Percentiles rank a stretch among this genome's conserved stretches.
These are phyloP conservation scores for Molossus molossus DNA, from an alignment of 2,797 vertebrate genomes.

Conservation along the genomic window DNA sequence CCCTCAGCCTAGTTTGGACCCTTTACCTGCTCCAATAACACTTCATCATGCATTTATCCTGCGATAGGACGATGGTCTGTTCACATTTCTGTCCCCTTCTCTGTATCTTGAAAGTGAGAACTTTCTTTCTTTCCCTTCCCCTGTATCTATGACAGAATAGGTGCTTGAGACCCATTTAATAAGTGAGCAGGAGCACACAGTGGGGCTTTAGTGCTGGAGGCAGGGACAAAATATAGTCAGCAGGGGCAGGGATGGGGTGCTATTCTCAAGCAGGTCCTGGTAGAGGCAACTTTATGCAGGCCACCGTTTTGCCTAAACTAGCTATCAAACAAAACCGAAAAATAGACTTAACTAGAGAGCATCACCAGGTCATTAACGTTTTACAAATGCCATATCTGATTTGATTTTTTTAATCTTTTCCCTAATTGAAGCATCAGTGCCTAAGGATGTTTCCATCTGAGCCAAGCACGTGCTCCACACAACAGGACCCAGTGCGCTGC, in stretches of 20 bases:
- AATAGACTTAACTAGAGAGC: background rate
- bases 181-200: background rate
- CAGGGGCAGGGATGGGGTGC: background rate
- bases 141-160: background rate
- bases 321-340: conserved; percentile 3
- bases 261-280: background rate
- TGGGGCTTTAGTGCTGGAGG: background rate
- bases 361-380: conserved; percentile 23
- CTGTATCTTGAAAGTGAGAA: background rate
- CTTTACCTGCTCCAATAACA: background rate
- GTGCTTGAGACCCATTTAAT: background rate
- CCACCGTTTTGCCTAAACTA: background rate
- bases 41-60: background rate
- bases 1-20: background rate
- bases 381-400: conserved; percentile 76
- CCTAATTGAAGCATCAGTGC: conserved; percentile 74
- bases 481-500: conserved; percentile 81
- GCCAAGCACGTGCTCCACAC: conserved; percentile 73
- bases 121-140: background rate
- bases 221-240: rapidly evolving
- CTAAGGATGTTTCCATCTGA: conserved; percentile 77
- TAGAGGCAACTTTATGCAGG: background rate
- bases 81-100: background rate
- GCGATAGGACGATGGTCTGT: background rate
- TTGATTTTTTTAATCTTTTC: conserved; percentile 77